A percentile compares a stretch with the other conserved stretches of the same genome.
Evolutionary conservation across 2,113 vertebrate species (phyloP).

Genomic region (Lynx canadensis): DNA sequence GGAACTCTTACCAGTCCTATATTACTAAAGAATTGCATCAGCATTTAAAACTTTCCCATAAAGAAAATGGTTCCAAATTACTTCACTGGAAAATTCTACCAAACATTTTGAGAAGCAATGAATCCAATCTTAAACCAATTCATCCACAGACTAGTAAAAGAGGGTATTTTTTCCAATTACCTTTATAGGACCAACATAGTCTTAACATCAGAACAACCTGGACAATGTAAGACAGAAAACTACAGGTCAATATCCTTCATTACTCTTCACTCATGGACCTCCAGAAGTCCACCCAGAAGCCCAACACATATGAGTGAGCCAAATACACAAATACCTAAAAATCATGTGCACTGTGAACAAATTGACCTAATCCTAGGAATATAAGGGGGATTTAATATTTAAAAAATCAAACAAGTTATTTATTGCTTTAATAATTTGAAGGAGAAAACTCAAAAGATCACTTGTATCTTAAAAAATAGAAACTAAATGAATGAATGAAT

Average conservation of each 20-base stretch:
- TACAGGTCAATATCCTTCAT: not conserved
- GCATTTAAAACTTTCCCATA: not conserved
- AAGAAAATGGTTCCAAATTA: not conserved
- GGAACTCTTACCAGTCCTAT: not conserved
- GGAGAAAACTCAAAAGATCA: not conserved
- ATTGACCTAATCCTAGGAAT: not conserved
- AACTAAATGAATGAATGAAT: too few relatives aligned
- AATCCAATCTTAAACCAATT: not conserved
- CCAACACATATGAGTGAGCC: not conserved
- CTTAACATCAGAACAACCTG: not conserved
- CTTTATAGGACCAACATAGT: not conserved
- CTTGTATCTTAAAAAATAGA: not conserved
- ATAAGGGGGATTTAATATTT: not conserved
- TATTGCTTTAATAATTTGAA: not conserved
- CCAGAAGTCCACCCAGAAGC: not conserved
- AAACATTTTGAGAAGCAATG: conserved; percentile 9
- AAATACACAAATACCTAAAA: not conserved
- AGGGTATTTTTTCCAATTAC: not conserved
- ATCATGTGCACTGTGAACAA: not conserved
- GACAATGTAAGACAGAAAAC: not conserved
- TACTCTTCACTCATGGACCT: not conserved
- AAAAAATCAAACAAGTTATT: not conserved
- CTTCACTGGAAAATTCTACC: not conserved
- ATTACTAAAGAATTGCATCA: not conserved
- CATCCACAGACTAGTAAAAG: not conserved